Conservation (phyloP, 1,140 invertebrate species). For the Nasonia vitripennis region DNA sequence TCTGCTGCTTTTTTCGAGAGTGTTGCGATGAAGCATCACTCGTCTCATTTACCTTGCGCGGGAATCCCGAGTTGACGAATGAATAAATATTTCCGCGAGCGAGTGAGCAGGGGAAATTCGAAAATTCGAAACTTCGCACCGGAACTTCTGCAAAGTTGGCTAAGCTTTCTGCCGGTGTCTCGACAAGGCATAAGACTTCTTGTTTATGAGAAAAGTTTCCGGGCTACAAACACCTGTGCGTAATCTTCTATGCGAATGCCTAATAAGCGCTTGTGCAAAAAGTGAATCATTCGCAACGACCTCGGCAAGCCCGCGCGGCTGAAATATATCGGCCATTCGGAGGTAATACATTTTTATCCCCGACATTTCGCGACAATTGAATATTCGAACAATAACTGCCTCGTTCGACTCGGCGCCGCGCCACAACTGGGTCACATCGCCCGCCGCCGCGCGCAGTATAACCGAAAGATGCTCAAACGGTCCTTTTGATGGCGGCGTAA, state of each 20-base stretch:
- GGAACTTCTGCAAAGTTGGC: neutral
- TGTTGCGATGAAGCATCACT: too few relatives aligned
- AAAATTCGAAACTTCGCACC: neutral
- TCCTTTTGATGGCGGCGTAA: neutral
- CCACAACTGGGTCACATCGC: neutral
- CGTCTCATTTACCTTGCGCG: too few relatives aligned
- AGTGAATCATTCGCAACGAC: neutral
- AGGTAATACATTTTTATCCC: neutral
- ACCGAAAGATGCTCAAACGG: neutral
- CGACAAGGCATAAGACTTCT: neutral
- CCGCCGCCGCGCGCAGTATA: neutral
- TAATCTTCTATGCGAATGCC: neutral
- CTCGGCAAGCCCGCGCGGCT: too few relatives aligned
- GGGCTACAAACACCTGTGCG: neutral
- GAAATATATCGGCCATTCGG: too few relatives aligned
- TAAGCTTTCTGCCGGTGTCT: neutral
- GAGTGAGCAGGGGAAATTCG: neutral
- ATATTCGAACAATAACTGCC: neutral
- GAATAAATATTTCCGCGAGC: too few relatives aligned
- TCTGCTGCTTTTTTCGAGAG: too few relatives aligned
- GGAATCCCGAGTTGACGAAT: too few relatives aligned
- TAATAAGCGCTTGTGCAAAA: too few relatives aligned
- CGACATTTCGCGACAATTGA: neutral
- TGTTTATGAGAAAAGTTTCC: neutral
- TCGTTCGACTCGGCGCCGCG: neutral